Evolutionary conservation across 2,888 invertebrate species (phyloP).

Genomic region (Cosmopolites sordidus): DNA sequence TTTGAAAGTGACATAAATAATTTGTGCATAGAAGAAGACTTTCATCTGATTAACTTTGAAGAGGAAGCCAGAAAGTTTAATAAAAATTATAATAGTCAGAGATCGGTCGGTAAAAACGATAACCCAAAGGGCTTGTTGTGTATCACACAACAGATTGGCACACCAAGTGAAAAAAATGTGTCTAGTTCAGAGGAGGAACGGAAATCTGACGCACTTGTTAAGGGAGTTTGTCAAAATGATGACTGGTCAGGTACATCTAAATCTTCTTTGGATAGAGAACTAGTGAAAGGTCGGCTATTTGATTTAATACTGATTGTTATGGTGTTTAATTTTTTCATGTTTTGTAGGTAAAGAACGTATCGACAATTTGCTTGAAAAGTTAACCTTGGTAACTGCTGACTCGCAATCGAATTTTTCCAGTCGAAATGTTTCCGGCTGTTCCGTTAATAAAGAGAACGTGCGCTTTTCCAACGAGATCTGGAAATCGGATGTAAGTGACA

Average conservation of each 20-base stretch:
- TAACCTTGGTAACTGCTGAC: slow-evolving; percentile 36
- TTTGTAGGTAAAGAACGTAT: slow-evolving; percentile 41
- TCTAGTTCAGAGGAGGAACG: too few relatives aligned
- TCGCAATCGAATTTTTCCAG: slow-evolving; percentile 28
- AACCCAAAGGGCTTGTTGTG: slow-evolving; percentile 1
- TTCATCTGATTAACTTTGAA: slow-evolving; percentile 42
- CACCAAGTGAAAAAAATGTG: too few relatives aligned
- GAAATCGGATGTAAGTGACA: too few relatives aligned
- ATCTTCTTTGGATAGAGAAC: slow-evolving; percentile 16
- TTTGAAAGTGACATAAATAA: slow-evolving; percentile 59
- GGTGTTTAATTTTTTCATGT: neutral
- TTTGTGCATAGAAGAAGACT: slow-evolving; percentile 43
- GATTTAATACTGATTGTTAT: neutral
- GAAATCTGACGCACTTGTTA: too few relatives aligned
- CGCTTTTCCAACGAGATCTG: too few relatives aligned
- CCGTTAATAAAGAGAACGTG: slow-evolving; percentile 35
- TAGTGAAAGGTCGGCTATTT: slow-evolving; percentile 16
- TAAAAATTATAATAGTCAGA: slow-evolving; percentile 10
- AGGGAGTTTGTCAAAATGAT: neutral
- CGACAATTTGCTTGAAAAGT: slow-evolving; percentile 43
- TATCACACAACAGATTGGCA: neutral
- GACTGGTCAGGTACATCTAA: slow-evolving; percentile 6
- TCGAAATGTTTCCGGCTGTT: slow-evolving; percentile 46
- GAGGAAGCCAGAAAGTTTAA: slow-evolving; percentile 30
- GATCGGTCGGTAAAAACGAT: too few relatives aligned